Conservation (phyloP, 2,888 invertebrate species). For the Xylophagus ater region DNA sequence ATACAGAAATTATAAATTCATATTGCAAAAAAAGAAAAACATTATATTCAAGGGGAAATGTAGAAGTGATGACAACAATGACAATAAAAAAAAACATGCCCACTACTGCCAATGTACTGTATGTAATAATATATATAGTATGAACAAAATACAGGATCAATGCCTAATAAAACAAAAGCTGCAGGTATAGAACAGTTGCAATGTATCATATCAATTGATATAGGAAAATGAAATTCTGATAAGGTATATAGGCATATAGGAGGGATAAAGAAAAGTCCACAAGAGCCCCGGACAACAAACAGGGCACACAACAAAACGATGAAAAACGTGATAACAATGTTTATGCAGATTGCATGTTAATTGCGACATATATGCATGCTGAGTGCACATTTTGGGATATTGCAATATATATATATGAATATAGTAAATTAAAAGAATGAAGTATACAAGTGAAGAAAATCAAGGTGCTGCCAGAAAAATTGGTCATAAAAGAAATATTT, state of each 20-base stretch:
- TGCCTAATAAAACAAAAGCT: slow-evolving; percentile 1
- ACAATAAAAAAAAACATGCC: slow-evolving; percentile 5
- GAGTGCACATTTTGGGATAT: too few species aligned
- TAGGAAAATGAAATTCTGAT: neutral
- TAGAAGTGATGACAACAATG: slow-evolving; percentile 6
- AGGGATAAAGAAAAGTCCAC: neutral
- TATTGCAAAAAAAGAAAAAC: slow-evolving; percentile 3
- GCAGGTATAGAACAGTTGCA: neutral
- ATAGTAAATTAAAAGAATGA: too few species aligned
- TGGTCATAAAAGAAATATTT: too few species aligned
- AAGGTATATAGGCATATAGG: neutral
- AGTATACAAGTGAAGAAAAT: too few species aligned
- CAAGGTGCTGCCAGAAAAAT: too few species aligned
- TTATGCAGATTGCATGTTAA: slow-evolving; percentile 20
- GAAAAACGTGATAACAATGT: slow-evolving; percentile 18
- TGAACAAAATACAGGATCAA: slow-evolving; percentile 1
- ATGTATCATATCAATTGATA: too few species aligned
- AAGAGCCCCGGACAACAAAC: slow-evolving; percentile 5
- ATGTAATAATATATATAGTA: too few species aligned
- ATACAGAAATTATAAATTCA: slow-evolving; percentile 15
- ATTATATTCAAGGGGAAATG: slow-evolving; percentile 1
- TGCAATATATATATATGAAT: too few species aligned
- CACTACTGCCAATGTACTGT: neutral
- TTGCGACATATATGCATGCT: slow-evolving; percentile 24
- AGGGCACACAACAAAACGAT: slow-evolving; percentile 13